Base-by-base conservation (phyloP, 2,113 vertebrate genomes). In the Nothobranchius kuhntae region DNA sequence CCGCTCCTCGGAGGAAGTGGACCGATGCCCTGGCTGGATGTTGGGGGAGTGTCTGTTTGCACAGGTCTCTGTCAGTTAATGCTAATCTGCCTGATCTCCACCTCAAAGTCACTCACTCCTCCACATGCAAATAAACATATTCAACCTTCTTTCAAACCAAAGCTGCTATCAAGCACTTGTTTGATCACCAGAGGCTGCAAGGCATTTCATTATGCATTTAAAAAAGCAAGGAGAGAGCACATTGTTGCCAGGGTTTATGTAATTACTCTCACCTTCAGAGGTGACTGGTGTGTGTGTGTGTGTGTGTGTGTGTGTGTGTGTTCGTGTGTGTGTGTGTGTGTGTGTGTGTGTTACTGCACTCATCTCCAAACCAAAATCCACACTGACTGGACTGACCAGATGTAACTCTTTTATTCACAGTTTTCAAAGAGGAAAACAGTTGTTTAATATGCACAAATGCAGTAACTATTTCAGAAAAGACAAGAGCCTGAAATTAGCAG, bases 31-130 rank as follows among this genome's bases (percentile, higher is more conserved):
- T 52, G 62, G 74, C 77, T 73, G 71, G 75, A 78, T 82, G 73
- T n/a, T 64, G 69, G 81, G 83, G 86, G 86, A 77, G 82, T 78
- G 85, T 84, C 86, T 86, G 79, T 87, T 89, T 86, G 89, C 87
- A 83, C 86, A 87, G 83, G 88, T 88, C 80, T 83, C 62, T 82
- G 77, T 87, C 80, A 86, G 82, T 85, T 87, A 84, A 82, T 84
- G 75, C 78, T 89, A 89, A 89, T 89, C 89, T 91, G 85, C 84
- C 87, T 88, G 86, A 90, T 89, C 89, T 91, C 81, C 82, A 84
- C 82, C 84, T 89, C 89, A 89, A 85, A 92, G 89, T 91, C 83
- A 68, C 77, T 87, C 71, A 77, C 85, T 85, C 80, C 82, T 81
- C 77, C 76, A 79, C 79, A 90, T 87, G 87, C 86, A 91, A 89